These are phyloP conservation scores for Acestrorhynchus altus DNA, from an alignment of 2,797 vertebrate species.

Conservation along the genomic window DNA sequence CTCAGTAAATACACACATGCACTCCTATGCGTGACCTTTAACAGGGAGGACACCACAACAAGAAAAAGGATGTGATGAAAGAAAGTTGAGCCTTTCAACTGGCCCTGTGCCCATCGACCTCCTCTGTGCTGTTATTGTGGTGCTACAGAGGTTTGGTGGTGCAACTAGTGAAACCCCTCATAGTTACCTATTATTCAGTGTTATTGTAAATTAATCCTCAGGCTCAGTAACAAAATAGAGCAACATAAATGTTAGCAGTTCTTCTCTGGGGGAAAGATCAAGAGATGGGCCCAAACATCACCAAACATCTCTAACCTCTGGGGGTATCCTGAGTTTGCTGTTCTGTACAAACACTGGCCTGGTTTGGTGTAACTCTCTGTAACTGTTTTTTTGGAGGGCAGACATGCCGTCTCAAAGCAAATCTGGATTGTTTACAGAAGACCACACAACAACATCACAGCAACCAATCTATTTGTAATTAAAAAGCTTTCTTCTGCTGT, in stretches of 20 bases:
- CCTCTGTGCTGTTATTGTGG: conserved; percentile 68
- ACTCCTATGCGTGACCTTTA: conserved; percentile 12
- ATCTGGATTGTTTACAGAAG: conserved; percentile 76
- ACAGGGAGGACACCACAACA: conserved; percentile 26
- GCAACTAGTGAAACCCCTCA: conserved; percentile 51
- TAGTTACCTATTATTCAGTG: conserved; percentile 56
- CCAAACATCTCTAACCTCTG: conserved; percentile 55
- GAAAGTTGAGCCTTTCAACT: conserved; percentile 43
- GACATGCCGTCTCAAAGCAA: conserved; percentile 77
- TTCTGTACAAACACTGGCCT: conserved; percentile 68
- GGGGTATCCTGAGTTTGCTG: conserved; percentile 58
- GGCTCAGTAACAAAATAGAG: conserved; percentile 71
- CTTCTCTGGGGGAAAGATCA: conserved; percentile 71
- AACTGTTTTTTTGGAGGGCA: conserved; percentile 70
- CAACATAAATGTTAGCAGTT: conserved; percentile 71
- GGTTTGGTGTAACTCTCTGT: conserved; percentile 67
- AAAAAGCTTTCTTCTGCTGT: conserved; percentile 62
- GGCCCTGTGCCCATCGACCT: conserved; percentile 62
- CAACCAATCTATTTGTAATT: conserved; percentile 78
- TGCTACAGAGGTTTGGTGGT: conserved; percentile 67
- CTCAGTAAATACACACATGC: neutral
- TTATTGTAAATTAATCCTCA: conserved; percentile 60
- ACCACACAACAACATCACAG: conserved; percentile 82
- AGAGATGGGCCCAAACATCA: conserved; percentile 57
- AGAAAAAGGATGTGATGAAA: conserved; percentile 39